Conservation (phyloP, 2,888 invertebrate genomes). For the Magallana nippona region DNA sequence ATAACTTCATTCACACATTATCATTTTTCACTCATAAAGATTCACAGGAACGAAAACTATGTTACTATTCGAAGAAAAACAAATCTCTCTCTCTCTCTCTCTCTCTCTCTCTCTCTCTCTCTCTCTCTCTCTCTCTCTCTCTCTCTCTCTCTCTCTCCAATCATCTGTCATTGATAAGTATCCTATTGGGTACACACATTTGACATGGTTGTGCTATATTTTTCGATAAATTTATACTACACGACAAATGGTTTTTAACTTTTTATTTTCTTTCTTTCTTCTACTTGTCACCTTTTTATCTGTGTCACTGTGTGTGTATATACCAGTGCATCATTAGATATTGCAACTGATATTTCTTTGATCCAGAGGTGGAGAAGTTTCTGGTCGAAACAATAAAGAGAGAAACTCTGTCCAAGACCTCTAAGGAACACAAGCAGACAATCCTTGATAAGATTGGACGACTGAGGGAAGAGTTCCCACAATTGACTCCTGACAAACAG, state of each 20-base stretch:
- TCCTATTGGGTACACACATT: too few species aligned
- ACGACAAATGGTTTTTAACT: neutral
- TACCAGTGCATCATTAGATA: neutral
- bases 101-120: conserved; percentile 12
- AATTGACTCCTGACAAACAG: conserved; percentile 47
- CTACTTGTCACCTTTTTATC: too few species aligned
- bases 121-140: neutral
- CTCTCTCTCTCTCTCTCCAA: neutral
- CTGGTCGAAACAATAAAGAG: conserved; percentile 63
- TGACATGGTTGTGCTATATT: too few species aligned
- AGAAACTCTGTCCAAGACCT: conserved; percentile 61
- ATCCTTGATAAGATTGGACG: conserved; percentile 61
- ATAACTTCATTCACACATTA: too few species aligned
- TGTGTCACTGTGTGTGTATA: too few species aligned
- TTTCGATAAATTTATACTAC: too few species aligned
- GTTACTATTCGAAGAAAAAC: too few species aligned
- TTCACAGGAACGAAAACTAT: too few species aligned
- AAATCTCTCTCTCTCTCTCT: neutral
- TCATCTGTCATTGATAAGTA: too few species aligned
- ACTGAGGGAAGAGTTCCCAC: conserved; percentile 61
- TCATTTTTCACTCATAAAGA: too few species aligned
- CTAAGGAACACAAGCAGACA: conserved; percentile 59
- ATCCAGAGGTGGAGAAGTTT: conserved; percentile 66
- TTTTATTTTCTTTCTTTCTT: neutral
- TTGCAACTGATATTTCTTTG: neutral